Evolutionary conservation across 2,888 invertebrate species (phyloP).

Genomic region (Oligia strigilis): DNA sequence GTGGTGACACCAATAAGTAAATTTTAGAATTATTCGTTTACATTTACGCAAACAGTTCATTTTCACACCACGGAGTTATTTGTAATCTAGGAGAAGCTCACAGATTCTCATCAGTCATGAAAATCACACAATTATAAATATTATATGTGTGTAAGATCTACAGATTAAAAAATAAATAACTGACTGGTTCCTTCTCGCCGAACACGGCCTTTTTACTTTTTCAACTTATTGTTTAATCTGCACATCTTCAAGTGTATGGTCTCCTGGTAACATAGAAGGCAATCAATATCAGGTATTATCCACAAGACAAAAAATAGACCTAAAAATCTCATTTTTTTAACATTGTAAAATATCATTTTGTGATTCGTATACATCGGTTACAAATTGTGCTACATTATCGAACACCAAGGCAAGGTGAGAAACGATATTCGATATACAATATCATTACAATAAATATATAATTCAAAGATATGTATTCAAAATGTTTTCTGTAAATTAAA

Average conservation of each 20-base stretch:
- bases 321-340: constrained; percentile 88
- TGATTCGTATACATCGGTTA: constrained; percentile 90
- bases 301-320: constrained; percentile 86
- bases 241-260: constrained; percentile 79
- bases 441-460: constrained; percentile 84
- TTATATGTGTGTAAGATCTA: constrained; percentile 75
- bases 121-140: constrained; percentile 78
- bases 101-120: constrained; percentile 83
- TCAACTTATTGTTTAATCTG: constrained; percentile 65
- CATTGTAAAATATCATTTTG: constrained; percentile 90
- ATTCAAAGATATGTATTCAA: constrained; percentile 88
- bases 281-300: constrained; percentile 83
- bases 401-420: constrained; percentile 90
- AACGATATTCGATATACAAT: constrained; percentile 83
- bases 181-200: constrained; percentile 56
- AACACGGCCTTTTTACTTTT: constrained; percentile 58
- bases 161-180: constrained; percentile 72
- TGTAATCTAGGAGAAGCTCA: constrained; percentile 81
- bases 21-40: constrained; percentile 55
- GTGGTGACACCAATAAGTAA: constrained; percentile 66
- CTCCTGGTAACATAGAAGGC: constrained; percentile 87
- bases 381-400: constrained; percentile 89
- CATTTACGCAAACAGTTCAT: constrained; percentile 59
- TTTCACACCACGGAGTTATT: constrained; percentile 71
- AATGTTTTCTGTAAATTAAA: constrained; percentile 86